phyloP scores from a whole-genome alignment of 2,797 vertebrate species.

The Anabacerthia variegaticeps region DNA sequence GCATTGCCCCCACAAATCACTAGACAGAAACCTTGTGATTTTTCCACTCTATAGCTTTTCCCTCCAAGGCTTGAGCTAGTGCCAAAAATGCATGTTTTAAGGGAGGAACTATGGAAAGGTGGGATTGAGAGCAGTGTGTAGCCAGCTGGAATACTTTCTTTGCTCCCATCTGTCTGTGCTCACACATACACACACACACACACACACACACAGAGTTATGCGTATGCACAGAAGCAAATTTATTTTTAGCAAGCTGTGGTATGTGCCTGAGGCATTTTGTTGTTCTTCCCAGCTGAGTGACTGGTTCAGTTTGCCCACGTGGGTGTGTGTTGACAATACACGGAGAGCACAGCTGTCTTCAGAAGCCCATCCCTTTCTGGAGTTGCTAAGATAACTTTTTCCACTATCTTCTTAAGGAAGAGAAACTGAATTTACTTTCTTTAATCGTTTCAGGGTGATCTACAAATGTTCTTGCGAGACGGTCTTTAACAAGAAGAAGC shows the following conservation, averaged over 20 bases:
- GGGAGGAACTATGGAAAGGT: background rate
- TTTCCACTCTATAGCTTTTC: background rate
- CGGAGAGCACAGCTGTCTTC: background rate
- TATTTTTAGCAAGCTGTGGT: constrained; percentile 45
- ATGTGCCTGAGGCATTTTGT: constrained; percentile 17
- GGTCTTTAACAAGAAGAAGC: constrained; percentile 92
- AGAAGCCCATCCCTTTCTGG: background rate
- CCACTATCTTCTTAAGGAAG: background rate
- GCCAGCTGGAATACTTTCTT: background rate
- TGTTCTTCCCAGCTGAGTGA: constrained; percentile 13
- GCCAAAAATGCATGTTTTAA: background rate
- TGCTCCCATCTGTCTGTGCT: background rate
- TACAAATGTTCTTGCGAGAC: constrained; percentile 96
- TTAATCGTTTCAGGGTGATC: constrained; percentile 83
- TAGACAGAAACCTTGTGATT: background rate
- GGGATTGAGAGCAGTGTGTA: background rate
- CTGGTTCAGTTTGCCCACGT: background rate
- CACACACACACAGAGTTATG: background rate
- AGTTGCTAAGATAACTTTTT: background rate
- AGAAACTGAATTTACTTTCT: background rate
- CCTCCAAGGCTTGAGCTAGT: background rate
- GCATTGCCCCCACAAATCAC: background rate
- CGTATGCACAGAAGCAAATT: background rate
- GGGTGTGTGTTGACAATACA: constrained; percentile 1
- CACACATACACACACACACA: background rate